Percentiles rank a stretch among this genome's conserved stretches.
Evolutionary conservation across 2,888 invertebrate species (phyloP).

Genomic region (Drosophila borealis): DNA sequence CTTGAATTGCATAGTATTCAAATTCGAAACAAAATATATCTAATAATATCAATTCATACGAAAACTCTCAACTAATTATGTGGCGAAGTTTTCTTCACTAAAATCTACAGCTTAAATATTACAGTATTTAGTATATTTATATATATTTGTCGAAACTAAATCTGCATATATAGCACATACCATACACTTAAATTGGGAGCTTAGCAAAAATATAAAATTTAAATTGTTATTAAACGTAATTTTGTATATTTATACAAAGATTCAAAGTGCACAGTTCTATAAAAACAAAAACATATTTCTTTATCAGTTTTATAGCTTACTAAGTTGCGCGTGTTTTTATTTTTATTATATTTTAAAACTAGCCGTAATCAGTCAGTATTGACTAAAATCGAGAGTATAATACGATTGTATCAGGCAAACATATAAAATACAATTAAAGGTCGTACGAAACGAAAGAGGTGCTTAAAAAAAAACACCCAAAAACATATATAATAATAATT

Average conservation of each 20-base stretch:
- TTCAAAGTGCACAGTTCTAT: constrained; percentile 17
- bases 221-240: background rate
- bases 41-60: no score
- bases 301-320: constrained; percentile 3
- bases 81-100: background rate
- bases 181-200: no score
- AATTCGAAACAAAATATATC: no score
- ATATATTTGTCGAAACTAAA: no score
- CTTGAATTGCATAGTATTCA: no score
- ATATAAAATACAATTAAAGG: constrained; percentile 36
- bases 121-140: no score
- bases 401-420: constrained; percentile 12
- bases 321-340: constrained; percentile 16
- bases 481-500: constrained; percentile 1
- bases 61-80: background rate
- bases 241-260: background rate
- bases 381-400: constrained; percentile 17
- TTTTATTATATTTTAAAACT: constrained; percentile 11
- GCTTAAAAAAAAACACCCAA: background rate
- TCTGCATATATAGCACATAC: no score
- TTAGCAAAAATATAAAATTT: background rate
- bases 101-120: no score
- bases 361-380: constrained; percentile 16
- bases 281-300: constrained; percentile 1
- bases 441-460: constrained; percentile 23